Conservation (phyloP, 1,140 invertebrate genomes). For the Drosophila fuyamai region DNA sequence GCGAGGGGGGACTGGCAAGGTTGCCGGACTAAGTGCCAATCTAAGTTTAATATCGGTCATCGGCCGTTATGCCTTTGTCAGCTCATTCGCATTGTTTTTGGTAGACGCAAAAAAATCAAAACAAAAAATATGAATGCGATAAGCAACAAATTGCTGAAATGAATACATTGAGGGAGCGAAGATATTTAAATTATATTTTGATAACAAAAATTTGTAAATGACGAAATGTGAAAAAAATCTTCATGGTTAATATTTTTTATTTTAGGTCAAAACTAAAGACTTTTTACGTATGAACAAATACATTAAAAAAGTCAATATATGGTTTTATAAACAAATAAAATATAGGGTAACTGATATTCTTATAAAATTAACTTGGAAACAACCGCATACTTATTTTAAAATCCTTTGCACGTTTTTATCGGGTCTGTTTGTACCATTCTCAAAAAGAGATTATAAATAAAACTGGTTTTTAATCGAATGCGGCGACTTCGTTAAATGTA, state of each 20-base stretch:
- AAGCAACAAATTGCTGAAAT: conserved; percentile 10
- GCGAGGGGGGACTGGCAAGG: conserved; percentile 15
- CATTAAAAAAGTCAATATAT: too few relatives aligned
- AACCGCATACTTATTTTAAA: background rate
- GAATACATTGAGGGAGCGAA: background rate
- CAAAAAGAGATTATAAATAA: background rate
- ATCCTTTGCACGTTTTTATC: background rate
- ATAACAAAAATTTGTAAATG: too few relatives aligned
- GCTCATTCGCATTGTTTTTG: conserved; percentile 55
- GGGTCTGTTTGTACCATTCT: background rate
- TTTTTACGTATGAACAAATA: too few relatives aligned
- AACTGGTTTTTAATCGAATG: conserved; percentile 28
- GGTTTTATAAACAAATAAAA: too few relatives aligned
- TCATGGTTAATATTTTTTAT: too few relatives aligned
- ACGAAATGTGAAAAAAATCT: too few relatives aligned
- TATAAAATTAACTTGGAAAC: too few relatives aligned
- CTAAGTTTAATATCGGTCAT: conserved; percentile 48
- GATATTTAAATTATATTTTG: too few relatives aligned
- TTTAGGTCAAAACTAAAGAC: too few relatives aligned
- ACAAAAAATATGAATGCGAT: conserved; percentile 19
- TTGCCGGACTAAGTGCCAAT: conserved; percentile 36
- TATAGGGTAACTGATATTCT: too few relatives aligned
- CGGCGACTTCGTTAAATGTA: background rate
- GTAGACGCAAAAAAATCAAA: conserved; percentile 9
- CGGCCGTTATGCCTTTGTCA: conserved; percentile 26